phyloP scores from a whole-genome alignment of 2,797 vertebrate genomes.

The Dipus sagitta region DNA sequence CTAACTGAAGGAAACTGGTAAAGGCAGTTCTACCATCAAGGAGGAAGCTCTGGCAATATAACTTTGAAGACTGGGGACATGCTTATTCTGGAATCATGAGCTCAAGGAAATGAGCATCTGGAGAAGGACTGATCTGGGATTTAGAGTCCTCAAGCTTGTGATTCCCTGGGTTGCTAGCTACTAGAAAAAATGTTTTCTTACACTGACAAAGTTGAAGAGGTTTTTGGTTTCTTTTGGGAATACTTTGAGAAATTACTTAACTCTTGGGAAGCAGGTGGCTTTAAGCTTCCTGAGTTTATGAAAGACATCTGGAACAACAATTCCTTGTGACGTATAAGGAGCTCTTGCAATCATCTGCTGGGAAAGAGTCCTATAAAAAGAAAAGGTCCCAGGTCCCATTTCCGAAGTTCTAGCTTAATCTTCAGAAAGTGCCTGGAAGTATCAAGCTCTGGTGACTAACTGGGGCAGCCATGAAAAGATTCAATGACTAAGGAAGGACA shows the following conservation, averaged over 20 bases:
- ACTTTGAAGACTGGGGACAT: background rate
- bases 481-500: background rate
- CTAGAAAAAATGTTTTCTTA: background rate
- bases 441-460: background rate
- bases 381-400: background rate
- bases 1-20: background rate
- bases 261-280: background rate
- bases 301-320: background rate
- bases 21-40: background rate
- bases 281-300: background rate
- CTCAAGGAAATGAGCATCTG: background rate
- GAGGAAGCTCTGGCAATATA: background rate
- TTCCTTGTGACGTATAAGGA: background rate
- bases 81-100: background rate
- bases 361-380: constrained; percentile 26
- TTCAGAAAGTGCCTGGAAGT: background rate
- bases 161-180: background rate
- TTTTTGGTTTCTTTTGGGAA: background rate
- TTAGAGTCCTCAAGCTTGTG: background rate
- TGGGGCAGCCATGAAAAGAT: background rate
- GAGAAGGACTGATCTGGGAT: background rate
- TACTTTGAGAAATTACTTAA: background rate
- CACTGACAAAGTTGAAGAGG: background rate
- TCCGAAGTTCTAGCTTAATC: background rate
- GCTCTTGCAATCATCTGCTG: background rate